These are phyloP conservation scores for Leguminivora glycinivorella DNA, from an alignment of 1,140 invertebrate genomes.

Conservation along the genomic window DNA sequence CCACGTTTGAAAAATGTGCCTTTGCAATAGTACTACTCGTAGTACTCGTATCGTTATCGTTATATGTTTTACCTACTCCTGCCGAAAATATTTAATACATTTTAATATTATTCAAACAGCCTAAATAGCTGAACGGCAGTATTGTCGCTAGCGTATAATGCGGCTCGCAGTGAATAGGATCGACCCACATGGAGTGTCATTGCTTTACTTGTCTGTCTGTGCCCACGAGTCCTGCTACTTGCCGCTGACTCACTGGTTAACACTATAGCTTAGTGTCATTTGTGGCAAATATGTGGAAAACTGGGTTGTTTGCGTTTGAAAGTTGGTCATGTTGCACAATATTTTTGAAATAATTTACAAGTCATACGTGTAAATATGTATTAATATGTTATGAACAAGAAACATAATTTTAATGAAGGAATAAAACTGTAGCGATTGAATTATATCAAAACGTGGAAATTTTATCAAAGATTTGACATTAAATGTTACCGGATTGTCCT, in stretches of 20 bases:
- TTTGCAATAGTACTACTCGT: too few relatives aligned
- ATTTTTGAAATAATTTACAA: not conserved
- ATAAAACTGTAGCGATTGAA: too few relatives aligned
- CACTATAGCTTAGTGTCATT: not conserved
- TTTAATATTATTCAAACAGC: too few relatives aligned
- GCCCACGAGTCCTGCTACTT: not conserved
- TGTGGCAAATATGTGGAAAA: not conserved
- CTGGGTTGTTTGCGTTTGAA: not conserved
- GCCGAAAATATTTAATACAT: too few relatives aligned
- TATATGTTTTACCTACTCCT: too few relatives aligned
- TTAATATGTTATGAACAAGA: too few relatives aligned
- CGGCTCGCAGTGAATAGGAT: not conserved
- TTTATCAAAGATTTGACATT: too few relatives aligned
- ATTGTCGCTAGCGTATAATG: not conserved
- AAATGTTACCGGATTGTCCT: too few relatives aligned
- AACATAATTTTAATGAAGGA: too few relatives aligned
- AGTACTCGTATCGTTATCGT: too few relatives aligned
- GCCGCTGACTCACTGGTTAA: not conserved
- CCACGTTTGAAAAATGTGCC: too few relatives aligned
- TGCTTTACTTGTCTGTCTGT: not conserved
- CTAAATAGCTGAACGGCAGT: not conserved
- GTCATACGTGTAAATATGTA: not conserved
- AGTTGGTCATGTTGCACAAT: not conserved
- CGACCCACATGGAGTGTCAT: conserved; percentile 11
- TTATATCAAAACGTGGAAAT: too few relatives aligned